These are phyloP conservation scores for Aplysina aerophoba DNA, from an alignment of 37 sponge, comb jelly and placozoan genomes.

Conservation along the genomic window DNA sequence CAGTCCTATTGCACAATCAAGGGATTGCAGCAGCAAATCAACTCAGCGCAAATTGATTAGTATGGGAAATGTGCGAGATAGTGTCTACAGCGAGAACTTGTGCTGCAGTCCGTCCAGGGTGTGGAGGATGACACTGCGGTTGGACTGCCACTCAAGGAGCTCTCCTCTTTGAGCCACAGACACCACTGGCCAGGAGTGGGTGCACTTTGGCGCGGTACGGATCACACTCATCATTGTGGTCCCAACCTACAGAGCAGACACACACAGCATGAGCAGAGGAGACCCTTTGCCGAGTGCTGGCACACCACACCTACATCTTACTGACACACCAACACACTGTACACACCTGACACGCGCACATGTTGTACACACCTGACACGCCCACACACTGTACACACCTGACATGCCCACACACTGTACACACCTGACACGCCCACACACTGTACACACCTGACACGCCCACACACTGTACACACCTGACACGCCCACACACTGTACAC, in stretches of 20 bases:
- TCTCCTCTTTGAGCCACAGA: not conserved
- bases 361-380: no score
- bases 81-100: conserved; percentile 53
- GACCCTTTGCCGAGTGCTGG: no score
- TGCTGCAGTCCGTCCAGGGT: conserved; percentile 68
- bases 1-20: no score
- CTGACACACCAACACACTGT: no score
- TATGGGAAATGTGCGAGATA: no score
- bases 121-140: conserved; percentile 52
- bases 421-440: not conserved
- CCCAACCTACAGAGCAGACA: conserved; percentile 41
- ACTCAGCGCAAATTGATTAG: no score
- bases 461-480: not conserved
- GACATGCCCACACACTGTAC: not conserved
- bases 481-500: conserved; percentile 84
- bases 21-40: no score
- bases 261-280: no score
- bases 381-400: not conserved
- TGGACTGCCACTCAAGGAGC: conserved; percentile 68
- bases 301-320: no score
- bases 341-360: no score
- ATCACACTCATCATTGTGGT: conserved; percentile 57
- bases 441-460: not conserved
- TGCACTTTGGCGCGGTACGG: conserved; percentile 52
- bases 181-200: conserved; percentile 75